Base-by-base conservation (phyloP, 2,888 invertebrate genomes). In the Eulithis prunata region DNA sequence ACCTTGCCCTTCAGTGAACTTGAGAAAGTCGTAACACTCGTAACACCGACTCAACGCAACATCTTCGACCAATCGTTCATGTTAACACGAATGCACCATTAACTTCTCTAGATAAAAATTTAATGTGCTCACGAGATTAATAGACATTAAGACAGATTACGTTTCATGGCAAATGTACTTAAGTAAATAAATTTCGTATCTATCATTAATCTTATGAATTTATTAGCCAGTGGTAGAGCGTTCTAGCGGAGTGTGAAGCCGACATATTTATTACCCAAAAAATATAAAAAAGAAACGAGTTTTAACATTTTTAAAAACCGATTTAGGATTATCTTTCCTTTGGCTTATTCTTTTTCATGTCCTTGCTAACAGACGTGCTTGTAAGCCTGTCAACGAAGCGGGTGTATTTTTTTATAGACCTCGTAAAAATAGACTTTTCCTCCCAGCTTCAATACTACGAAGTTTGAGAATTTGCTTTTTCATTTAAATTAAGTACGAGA, bases 131-230 rank as follows among this genome's bases (percentile, higher is more conserved):
- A 72, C 68, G 78, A 86, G 88, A 90, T 91, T 90, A 90, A 91
- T 90, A 83, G 83, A 74, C 79, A 74, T 83, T 86, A 83, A 79
- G 81, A 86, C 82, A 87, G 86, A 89, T 89, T 85, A 89, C 80
- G 84, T 88, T 88, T 86, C 86, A 89, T 79, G 81, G 83, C 76
- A 79, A 83, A 85, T 80, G 86, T 88, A 86, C 83, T 86, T 88
- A 88, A 87, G 86, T 86, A 86, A 86, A 89, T 88, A 88, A 83
- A 88, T 88, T 85, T 83, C 77, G 86, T 85, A 88, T 88, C 84
- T 83, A 84, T 85, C 90, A 89, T 91, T 89, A 88, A 91, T 91
- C 91, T 89, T 82, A 75, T 78, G 79, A 81, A 91, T 91, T 91
- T 91, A 91, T 91, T 84, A 83, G 79, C 76, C 84, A 76, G 81